Base-by-base conservation (phyloP, 2,888 invertebrate genomes). In the Archips xylosteana region DNA sequence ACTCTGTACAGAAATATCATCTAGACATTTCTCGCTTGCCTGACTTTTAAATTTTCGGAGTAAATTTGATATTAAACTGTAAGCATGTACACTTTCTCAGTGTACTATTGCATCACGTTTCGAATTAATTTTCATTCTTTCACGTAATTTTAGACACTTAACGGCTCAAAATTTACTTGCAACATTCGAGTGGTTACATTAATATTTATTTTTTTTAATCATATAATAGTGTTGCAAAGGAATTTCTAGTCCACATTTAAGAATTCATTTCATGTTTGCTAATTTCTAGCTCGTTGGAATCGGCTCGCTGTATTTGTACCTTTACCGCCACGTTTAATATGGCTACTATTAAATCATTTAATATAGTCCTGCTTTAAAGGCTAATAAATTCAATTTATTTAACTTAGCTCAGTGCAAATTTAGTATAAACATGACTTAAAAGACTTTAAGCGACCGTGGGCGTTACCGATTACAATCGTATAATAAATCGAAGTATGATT, bases 401-500 rank as follows among this genome's bases (percentile, higher is more conserved):
- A 47, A 68, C 15, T 47, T 32, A 12, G n/a, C 51, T 15, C 34
- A n/a, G 63, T 59, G 69, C 15, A 6, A n/a, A 57, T 59, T 74
- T 49, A 74, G 70, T 65, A 74, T 74, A 54, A 61, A 69, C 68
- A 59, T 60, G 68, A 15, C 32, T 73, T 73, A 47, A 64, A 62
- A 72, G 62, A 47, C 63, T 63, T 67, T 61, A 45, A 47, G 2
- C 60, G 71, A 42, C 62, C 15, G 75, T 71, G 68, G 71, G 71
- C 49, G 71, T 49, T 59, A 12, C 39, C n/a, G 66, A 59, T 70
- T 62, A 66, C 64, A 75, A 71, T 71, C 74, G 60, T 57, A 36
- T 75, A 60, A 71, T 71, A 71, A 75, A 75, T 67, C 61, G 62
- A 70, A 54, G 66, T 57, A 64, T 68, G 79, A 76, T 77, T 75